Conservation (phyloP, 2,797 vertebrate genomes). For the Ceryle rudis region DNA sequence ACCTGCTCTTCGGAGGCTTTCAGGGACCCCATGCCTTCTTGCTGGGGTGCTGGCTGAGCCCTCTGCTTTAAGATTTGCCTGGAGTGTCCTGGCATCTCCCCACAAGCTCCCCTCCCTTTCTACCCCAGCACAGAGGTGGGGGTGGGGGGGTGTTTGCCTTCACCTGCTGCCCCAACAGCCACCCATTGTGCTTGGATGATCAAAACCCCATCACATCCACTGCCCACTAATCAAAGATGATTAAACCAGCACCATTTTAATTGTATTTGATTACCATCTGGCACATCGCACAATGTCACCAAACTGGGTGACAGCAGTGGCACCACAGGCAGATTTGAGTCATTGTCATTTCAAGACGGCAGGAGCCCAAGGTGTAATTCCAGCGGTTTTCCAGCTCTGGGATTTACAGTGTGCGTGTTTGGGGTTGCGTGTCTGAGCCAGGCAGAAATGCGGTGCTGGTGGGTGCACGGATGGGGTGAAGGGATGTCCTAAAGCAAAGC, state of each 20-base stretch:
- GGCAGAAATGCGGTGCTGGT: accelerated
- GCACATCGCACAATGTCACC: not conserved
- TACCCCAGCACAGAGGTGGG: accelerated
- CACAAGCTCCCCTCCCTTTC: not conserved
- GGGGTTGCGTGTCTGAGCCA: accelerated
- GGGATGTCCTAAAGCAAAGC: not conserved
- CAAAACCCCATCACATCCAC: accelerated
- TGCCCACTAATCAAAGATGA: not conserved
- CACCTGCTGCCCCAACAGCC: not conserved
- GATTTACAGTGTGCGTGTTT: not conserved
- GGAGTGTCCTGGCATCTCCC: not conserved
- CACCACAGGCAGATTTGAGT: not conserved
- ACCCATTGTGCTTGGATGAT: accelerated
- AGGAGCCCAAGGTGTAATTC: not conserved
- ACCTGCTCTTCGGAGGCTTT: accelerated
- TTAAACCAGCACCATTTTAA: not conserved
- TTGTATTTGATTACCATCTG: not conserved
- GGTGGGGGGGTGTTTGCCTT: not conserved
- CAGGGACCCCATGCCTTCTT: not conserved
- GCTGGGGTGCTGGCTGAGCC: not conserved
- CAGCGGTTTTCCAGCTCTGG: not conserved
- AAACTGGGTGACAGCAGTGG: not conserved
- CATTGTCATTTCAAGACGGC: not conserved
- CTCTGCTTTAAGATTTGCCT: not conserved
- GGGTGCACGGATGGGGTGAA: accelerated